Base-by-base conservation (phyloP, 2,888 invertebrate species). In the Cheiracanthium punctorium region DNA sequence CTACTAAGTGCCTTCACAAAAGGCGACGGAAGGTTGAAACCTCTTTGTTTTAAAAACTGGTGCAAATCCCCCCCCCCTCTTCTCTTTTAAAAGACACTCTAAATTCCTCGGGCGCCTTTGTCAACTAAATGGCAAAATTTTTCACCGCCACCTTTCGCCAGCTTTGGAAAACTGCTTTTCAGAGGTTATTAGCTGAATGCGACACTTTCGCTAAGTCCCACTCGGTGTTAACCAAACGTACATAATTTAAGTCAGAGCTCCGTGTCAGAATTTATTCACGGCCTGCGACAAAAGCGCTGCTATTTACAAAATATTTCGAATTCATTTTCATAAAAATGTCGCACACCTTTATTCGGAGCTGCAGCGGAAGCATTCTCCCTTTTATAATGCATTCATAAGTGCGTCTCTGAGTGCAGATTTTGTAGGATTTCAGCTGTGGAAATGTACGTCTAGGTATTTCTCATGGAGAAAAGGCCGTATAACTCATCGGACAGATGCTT, bases 281-380 rank as follows among this genome's bases (percentile, higher is more conserved):
- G 58, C 58, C n/a, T n/a, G 58, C 10, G 58, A 58, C 20, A 58
- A 58, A n/a, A 58, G 58, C 4, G 24, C 58, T 20, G 12, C 58
- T 58, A 58, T 58, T 58, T 58, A 58, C 58, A 58, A 24, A 58
- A 58, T 58, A 58, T 58, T 58, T 58, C 24, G 24, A 17, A 58
- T 58, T 58, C 58, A 58, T 58, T 58, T 48, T 58, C 58, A 58
- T 58, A 58, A 58, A 58, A 58, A 58, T 58, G 8, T n/a, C n/a
- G 58, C 58, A 58, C 24, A 58, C 58, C 58, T 58, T 58, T 58
- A 24, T 17, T 17, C 24, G 20, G 0, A 58, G 20, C 4, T 58
- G 24, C 58, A 17, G 58, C 1, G n/a, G 17, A 48, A 48, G 48
- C 5, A 17, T 17, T 24, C 12, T 24, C 5, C n/a, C 58, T 58